phyloP scores from a whole-genome alignment of 1,140 invertebrate species.

The Rhynchophorus ferrugineus region DNA sequence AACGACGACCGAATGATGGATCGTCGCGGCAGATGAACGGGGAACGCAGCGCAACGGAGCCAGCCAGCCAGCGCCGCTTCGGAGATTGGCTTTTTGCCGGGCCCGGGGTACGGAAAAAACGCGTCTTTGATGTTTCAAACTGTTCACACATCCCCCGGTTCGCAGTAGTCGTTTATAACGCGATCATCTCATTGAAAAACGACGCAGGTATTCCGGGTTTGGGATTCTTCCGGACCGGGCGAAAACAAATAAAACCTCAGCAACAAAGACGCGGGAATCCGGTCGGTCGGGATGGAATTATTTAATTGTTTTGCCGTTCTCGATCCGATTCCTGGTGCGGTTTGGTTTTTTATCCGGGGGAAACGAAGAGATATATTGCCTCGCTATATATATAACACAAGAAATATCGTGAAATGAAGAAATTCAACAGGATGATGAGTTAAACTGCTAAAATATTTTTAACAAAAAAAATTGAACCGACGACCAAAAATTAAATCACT shows the following conservation, averaged over 20 bases:
- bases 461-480: too few relatives aligned
- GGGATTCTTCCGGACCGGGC: slow-evolving; percentile 1
- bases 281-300: slow-evolving; percentile 9
- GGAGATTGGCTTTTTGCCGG: slow-evolving; percentile 18
- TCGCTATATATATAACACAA: too few relatives aligned
- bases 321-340: not conserved
- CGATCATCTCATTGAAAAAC: slow-evolving; percentile 30
- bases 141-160: slow-evolving; percentile 29
- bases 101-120: slow-evolving; percentile 23
- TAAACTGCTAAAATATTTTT: too few relatives aligned
- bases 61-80: slow-evolving; percentile 14
- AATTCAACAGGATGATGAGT: too few relatives aligned
- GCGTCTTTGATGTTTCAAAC: slow-evolving; percentile 29
- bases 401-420: too few relatives aligned
- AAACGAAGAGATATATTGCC: too few relatives aligned
- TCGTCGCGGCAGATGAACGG: slow-evolving; percentile 25
- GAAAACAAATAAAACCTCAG: slow-evolving; percentile 19
- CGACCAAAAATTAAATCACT: too few relatives aligned
- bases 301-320: slow-evolving; percentile 12
- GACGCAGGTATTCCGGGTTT: slow-evolving; percentile 27
- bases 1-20: too few relatives aligned
- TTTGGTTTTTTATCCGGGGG: too few relatives aligned
- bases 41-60: slow-evolving; percentile 5
- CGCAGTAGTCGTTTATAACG: slow-evolving; percentile 26
- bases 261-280: slow-evolving; percentile 18